Percentiles rank a stretch among this genome's conserved stretches.
phyloP scores from a whole-genome alignment of 2,888 invertebrate genomes.

The Dysmachus trigonus region DNA sequence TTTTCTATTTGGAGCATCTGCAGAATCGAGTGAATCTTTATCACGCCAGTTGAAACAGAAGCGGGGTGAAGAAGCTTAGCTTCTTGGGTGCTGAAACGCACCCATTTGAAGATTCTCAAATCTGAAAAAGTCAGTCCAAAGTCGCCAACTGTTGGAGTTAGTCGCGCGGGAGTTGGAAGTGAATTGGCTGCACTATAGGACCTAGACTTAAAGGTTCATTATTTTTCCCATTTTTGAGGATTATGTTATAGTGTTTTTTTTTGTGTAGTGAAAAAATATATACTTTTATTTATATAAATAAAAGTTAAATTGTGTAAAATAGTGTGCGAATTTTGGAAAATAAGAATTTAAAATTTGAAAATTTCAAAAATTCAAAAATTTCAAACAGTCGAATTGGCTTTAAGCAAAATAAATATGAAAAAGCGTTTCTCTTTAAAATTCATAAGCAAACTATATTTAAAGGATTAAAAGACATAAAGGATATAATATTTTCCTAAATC shows the following conservation, averaged over 20 bases:
- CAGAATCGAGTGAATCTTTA: conserved; percentile 31
- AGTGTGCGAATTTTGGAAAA: background rate
- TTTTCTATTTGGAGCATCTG: conserved; percentile 38
- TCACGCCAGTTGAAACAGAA: background rate
- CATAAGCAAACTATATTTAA: background rate
- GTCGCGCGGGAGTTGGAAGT: background rate
- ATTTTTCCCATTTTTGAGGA: background rate
- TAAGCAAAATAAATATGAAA: background rate
- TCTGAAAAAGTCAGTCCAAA: conserved; percentile 43
- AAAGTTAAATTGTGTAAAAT: background rate
- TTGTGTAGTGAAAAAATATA: background rate
- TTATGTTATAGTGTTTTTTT: background rate
- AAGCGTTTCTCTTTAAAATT: background rate
- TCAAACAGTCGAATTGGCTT: background rate
- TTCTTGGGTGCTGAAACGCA: background rate
- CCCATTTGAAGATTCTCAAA: conserved; percentile 18
- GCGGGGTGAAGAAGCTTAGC: background rate
- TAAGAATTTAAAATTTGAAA: too few species aligned
- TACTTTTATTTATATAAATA: background rate
- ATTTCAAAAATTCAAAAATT: background rate
- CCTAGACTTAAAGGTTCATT: background rate
- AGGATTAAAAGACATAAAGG: background rate
- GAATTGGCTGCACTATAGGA: background rate
- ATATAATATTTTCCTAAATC: background rate
- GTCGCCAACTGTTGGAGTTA: conserved; percentile 36